These are phyloP conservation scores for Ifrita kowaldi DNA, from an alignment of 2,113 vertebrate species.

Conservation along the genomic window DNA sequence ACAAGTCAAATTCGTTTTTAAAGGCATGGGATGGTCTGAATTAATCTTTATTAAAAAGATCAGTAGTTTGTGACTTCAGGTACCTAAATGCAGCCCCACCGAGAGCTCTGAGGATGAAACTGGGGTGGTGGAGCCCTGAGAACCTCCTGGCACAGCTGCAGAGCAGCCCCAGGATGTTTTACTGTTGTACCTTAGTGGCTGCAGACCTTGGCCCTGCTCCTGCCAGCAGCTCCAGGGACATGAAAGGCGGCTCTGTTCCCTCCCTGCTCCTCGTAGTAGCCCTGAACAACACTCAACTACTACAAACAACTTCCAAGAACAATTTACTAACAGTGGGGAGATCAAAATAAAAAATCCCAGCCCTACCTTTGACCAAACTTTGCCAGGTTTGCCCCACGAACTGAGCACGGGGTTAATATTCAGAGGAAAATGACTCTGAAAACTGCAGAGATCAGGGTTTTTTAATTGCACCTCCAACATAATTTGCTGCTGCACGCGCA, in stretches of 20 bases:
- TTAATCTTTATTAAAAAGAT: background rate
- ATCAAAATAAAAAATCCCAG: background rate
- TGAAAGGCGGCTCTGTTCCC: background rate
- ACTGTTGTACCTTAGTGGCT: background rate
- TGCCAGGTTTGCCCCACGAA: background rate
- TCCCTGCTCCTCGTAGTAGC: background rate
- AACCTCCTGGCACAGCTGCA: background rate
- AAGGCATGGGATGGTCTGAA: background rate
- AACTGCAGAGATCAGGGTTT: background rate
- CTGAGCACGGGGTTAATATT: accelerated
- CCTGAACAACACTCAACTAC: background rate
- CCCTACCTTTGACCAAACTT: background rate
- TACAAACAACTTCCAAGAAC: background rate
- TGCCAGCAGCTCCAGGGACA: background rate
- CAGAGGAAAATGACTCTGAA: accelerated
- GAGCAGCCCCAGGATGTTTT: background rate
- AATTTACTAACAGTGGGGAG: background rate
- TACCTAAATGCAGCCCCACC: background rate
- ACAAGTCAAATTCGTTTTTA: background rate
- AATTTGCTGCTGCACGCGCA: background rate
- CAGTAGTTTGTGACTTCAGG: background rate
- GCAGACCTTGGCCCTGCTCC: background rate
- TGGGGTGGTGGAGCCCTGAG: background rate
- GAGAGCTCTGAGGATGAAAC: background rate
- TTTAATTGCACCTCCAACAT: background rate